phyloP scores from a whole-genome alignment of 2,888 invertebrate species.

The Carcina quercana region DNA sequence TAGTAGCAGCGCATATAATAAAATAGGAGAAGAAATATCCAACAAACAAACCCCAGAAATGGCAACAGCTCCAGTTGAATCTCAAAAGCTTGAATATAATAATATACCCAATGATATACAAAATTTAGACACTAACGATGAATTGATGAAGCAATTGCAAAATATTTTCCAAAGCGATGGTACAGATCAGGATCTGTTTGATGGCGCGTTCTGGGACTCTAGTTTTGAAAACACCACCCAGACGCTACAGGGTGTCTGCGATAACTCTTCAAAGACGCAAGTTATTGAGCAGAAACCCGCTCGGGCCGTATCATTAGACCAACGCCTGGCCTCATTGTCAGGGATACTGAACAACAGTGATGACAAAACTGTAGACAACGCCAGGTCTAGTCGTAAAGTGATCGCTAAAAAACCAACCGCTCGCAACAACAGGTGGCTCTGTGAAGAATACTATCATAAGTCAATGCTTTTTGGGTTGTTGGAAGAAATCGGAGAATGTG shows the following conservation, averaged over 20 bases:
- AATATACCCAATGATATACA: no score
- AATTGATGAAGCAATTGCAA: constrained; percentile 55
- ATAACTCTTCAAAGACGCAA: no score
- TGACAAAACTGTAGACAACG: constrained; percentile 27
- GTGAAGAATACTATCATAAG: constrained; percentile 62
- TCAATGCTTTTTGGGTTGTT: constrained; percentile 48
- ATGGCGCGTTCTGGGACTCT: constrained; percentile 37
- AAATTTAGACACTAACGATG: no score
- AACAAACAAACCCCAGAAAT: no score
- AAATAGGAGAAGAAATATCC: no score
- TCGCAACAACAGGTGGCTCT: constrained; percentile 52
- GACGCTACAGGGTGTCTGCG: no score
- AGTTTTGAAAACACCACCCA: not conserved
- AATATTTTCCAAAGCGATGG: constrained; percentile 55
- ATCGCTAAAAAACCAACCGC: constrained; percentile 25
- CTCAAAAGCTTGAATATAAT: no score
- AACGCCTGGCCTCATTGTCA: constrained; percentile 44
- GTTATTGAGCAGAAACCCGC: constrained; percentile 21
- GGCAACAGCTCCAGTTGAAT: no score
- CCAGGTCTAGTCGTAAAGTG: constrained; percentile 22
- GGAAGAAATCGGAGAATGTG: constrained; percentile 53
- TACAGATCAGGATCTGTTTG: constrained; percentile 62
- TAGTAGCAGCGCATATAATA: no score
- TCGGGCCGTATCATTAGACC: constrained; percentile 49
- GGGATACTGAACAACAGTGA: constrained; percentile 35